Evolutionary conservation across 2,797 vertebrate species (phyloP).

Genomic region (Alectoris magna): DNA sequence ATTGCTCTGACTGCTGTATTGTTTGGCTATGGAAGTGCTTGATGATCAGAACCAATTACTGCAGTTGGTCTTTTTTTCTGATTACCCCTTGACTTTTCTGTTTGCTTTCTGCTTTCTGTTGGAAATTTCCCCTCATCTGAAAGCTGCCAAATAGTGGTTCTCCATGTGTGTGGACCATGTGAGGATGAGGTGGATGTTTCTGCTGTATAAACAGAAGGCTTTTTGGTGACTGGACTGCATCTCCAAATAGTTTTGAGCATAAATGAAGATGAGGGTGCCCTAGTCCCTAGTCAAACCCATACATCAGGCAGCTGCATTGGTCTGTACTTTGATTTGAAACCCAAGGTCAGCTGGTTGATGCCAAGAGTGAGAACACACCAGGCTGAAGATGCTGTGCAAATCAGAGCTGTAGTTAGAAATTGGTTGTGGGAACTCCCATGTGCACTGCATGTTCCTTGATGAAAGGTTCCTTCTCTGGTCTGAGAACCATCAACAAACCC

Average conservation of each 20-base stretch:
- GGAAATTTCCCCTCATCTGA: background rate
- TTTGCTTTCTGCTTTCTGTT: background rate
- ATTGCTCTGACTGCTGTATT: background rate
- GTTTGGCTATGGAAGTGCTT: background rate
- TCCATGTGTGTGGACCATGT: background rate
- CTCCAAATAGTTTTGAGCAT: background rate
- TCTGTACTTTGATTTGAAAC: background rate
- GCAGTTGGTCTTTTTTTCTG: background rate
- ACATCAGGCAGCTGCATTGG: background rate
- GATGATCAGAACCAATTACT: background rate
- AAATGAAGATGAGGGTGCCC: background rate
- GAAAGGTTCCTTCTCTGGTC: background rate
- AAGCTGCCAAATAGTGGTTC: background rate
- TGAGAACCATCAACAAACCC: background rate
- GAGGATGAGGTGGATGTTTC: background rate
- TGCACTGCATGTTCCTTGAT: background rate
- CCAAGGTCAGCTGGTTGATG: background rate
- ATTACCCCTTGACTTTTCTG: background rate
- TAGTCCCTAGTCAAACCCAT: background rate
- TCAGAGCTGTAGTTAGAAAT: background rate
- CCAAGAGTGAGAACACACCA: background rate
- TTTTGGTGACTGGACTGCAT: background rate
- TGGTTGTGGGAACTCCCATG: background rate
- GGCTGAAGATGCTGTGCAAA: background rate
- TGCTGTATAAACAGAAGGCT: background rate